Percentiles rank a stretch among this genome's conserved stretches.
Evolutionary conservation across 2,888 invertebrate species (phyloP).

Genomic region (Sinopyrophorus schimmeli): DNA sequence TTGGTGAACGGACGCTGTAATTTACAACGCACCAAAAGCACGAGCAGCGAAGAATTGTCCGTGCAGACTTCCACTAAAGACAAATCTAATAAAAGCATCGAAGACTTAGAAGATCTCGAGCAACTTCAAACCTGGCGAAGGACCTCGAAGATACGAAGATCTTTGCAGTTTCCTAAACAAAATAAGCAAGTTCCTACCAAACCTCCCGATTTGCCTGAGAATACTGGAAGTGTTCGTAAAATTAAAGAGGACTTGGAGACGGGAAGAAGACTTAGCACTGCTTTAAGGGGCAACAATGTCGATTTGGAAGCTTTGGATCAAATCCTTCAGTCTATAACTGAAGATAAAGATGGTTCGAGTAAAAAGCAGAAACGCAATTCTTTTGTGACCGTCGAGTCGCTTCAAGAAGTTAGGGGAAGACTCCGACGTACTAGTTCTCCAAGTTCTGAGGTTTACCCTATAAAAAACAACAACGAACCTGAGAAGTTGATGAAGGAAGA

Average conservation of each 20-base stretch:
- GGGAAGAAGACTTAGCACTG: constrained; percentile 58
- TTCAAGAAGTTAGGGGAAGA: constrained; percentile 63
- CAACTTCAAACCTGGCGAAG: constrained; percentile 64
- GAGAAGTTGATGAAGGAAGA: constrained; percentile 38
- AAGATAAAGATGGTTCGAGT: too few relatives aligned
- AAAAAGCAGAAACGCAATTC: constrained; percentile 52
- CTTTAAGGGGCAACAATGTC: constrained; percentile 59
- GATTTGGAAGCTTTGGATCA: constrained; percentile 60
- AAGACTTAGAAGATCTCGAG: constrained; percentile 50
- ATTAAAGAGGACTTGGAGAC: constrained; percentile 62
- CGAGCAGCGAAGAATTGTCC: constrained; percentile 58
- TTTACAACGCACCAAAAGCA: constrained; percentile 54
- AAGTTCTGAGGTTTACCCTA: constrained; percentile 48
- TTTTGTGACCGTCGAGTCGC: constrained; percentile 64
- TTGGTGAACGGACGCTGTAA: constrained; percentile 38
- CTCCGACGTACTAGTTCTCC: constrained; percentile 60
- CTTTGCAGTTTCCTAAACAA: constrained; percentile 68
- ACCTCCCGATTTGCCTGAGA: constrained; percentile 53
- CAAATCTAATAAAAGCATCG: constrained; percentile 44
- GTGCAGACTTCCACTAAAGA: constrained; percentile 42
- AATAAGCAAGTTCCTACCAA: constrained; percentile 37
- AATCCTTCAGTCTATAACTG: constrained; percentile 55
- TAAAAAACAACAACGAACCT: constrained; percentile 20
- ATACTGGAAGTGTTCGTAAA: constrained; percentile 59
- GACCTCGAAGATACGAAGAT: constrained; percentile 66